These are phyloP conservation scores for Eupelmus urozonus DNA, from an alignment of 2,888 invertebrate species.

Conservation along the genomic window DNA sequence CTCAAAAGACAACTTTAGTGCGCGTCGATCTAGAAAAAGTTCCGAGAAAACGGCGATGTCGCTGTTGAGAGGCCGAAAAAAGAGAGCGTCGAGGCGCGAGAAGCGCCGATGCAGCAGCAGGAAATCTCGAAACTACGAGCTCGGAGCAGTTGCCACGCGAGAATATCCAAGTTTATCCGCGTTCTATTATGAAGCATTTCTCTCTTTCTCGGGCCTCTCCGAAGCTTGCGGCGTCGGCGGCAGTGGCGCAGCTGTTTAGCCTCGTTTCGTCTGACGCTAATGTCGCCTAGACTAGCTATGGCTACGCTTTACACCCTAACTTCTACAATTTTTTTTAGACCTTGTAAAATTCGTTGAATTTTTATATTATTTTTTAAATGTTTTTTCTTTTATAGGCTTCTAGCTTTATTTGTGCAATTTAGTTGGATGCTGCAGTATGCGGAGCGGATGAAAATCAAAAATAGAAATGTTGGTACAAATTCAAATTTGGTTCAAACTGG, in stretches of 20 bases:
- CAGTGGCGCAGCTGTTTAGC: slow-evolving; percentile 63
- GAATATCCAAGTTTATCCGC: slow-evolving; percentile 63
- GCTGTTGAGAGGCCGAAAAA: too few relatives aligned
- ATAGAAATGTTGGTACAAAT: too few relatives aligned
- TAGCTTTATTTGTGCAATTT: not conserved
- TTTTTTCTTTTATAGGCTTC: not conserved
- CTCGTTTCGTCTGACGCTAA: slow-evolving; percentile 59
- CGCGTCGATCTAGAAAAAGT: slow-evolving; percentile 12
- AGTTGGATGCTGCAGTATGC: too few relatives aligned
- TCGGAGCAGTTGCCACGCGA: slow-evolving; percentile 31
- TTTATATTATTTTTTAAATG: not conserved
- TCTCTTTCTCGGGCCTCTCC: slow-evolving; percentile 40
- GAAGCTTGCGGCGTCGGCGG: slow-evolving; percentile 44
- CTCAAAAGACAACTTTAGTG: not conserved
- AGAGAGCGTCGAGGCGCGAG: not conserved
- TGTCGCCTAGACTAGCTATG: slow-evolving; percentile 52
- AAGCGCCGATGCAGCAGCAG: not conserved
- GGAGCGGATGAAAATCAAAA: too few relatives aligned
- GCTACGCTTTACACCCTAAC: slow-evolving; percentile 10
- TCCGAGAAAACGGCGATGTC: not conserved
- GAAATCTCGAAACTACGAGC: slow-evolving; percentile 47
- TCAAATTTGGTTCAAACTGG: too few relatives aligned
- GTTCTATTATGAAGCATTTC: slow-evolving; percentile 64
- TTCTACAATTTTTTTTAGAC: slow-evolving; percentile 2
- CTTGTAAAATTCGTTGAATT: not conserved